Conservation (phyloP, 2,888 invertebrate species). For the Laspeyria flexula region DNA sequence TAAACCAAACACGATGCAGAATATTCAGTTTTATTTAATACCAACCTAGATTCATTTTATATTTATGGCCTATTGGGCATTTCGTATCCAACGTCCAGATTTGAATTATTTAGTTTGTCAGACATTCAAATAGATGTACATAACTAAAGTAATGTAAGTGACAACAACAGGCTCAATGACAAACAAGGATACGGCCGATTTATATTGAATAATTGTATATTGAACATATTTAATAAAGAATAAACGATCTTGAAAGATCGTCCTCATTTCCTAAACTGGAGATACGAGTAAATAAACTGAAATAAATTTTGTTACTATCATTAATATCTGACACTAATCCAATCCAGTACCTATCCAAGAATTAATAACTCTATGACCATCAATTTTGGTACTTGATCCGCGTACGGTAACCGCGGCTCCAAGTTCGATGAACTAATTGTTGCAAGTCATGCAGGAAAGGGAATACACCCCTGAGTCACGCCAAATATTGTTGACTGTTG, state of each 20-base stretch:
- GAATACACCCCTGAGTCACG: constrained; percentile 8
- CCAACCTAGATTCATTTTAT: constrained; percentile 8
- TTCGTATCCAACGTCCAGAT: constrained; percentile 15
- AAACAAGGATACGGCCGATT: constrained; percentile 7
- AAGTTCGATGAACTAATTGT: constrained; percentile 12
- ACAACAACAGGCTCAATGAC: constrained; percentile 18
- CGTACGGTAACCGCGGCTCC: neutral
- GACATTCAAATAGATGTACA: constrained; percentile 40
- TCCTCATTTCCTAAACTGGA: neutral
- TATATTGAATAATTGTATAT: neutral
- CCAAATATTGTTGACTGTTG: neutral
- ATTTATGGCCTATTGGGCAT: constrained; percentile 26
- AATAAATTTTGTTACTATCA: too few relatives aligned
- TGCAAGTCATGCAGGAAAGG: constrained; percentile 16
- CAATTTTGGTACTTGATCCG: constrained; percentile 2
- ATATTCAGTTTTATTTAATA: too few relatives aligned
- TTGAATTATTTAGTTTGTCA: constrained; percentile 29
- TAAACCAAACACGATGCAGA: too few relatives aligned
- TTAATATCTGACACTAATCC: too few relatives aligned
- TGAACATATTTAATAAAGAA: neutral
- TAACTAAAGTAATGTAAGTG: constrained; percentile 28
- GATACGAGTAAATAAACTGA: too few relatives aligned
- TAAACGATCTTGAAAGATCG: neutral
- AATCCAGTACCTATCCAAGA: neutral
- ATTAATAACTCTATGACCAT: neutral